phyloP scores from a whole-genome alignment of 2,113 vertebrate species.

The Pogona vitticeps region DNA sequence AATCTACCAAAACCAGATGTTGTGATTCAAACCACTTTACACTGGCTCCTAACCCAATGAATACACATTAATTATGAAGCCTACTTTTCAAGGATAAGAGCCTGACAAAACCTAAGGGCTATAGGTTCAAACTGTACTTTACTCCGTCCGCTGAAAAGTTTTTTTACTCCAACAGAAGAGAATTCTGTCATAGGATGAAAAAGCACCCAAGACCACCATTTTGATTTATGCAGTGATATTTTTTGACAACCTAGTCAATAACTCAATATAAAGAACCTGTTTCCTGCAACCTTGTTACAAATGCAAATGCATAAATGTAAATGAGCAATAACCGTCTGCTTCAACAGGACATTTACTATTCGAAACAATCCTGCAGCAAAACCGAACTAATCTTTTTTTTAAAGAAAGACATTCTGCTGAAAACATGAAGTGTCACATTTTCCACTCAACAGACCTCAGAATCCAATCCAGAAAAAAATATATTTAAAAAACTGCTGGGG shows the following conservation, averaged over 20 bases:
- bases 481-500: background rate
- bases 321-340: background rate
- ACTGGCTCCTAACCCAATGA: background rate
- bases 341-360: background rate
- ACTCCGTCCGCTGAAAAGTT: background rate
- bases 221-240: background rate
- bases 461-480: background rate
- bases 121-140: background rate
- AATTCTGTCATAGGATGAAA: background rate
- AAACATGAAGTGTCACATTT: background rate
- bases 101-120: background rate
- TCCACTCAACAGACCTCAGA: background rate
- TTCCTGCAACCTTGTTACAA: background rate
- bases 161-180: background rate
- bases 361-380: background rate
- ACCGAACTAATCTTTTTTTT: background rate
- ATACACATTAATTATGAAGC: background rate
- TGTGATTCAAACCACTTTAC: background rate
- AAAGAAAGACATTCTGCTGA: constrained; percentile 14
- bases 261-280: background rate
- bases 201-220: background rate
- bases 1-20: background rate
- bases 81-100: background rate
- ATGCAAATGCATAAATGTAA: constrained; percentile 15
- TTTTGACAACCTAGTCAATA: background rate